These are phyloP conservation scores for Nomada fabriciana DNA, from an alignment of 2,888 invertebrate species.

Conservation along the genomic window DNA sequence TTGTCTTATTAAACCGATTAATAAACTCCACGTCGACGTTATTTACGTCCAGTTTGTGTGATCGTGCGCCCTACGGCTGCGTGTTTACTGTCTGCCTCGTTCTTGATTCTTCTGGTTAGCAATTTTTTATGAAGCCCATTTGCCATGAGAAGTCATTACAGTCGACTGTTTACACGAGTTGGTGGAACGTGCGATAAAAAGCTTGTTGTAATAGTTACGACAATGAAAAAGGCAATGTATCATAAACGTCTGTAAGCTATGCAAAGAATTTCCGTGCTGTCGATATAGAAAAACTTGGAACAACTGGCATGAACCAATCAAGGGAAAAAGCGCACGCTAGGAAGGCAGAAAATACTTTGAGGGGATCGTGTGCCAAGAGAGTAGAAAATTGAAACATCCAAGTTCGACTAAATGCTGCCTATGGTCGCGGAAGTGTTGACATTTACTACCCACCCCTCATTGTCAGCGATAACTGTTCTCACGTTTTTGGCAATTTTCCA, in stretches of 20 bases:
- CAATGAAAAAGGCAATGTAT: no score
- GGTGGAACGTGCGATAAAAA: no score
- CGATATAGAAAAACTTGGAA: not conserved
- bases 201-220: no score
- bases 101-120: not conserved
- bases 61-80: not conserved
- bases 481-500: conserved; percentile 64
- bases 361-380: conserved; percentile 31
- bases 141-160: no score
- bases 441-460: conserved; percentile 55
- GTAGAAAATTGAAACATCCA: conserved; percentile 63
- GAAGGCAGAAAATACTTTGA: conserved; percentile 29
- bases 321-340: no score
- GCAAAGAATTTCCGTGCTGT: no score
- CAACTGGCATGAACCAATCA: not conserved
- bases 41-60: not conserved
- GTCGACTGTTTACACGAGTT: no score
- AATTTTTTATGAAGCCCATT: not conserved
- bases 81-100: not conserved
- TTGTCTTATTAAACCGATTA: conserved; percentile 15
- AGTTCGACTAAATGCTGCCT: conserved; percentile 38
- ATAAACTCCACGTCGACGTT: not conserved
- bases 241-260: no score
- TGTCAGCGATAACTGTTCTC: conserved; percentile 60
- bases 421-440: conserved; percentile 58